Evolutionary conservation across 2,113 vertebrate species (phyloP), one percentile per base, ranked within the genome.

Genomic region (Python bivittatus): DNA sequence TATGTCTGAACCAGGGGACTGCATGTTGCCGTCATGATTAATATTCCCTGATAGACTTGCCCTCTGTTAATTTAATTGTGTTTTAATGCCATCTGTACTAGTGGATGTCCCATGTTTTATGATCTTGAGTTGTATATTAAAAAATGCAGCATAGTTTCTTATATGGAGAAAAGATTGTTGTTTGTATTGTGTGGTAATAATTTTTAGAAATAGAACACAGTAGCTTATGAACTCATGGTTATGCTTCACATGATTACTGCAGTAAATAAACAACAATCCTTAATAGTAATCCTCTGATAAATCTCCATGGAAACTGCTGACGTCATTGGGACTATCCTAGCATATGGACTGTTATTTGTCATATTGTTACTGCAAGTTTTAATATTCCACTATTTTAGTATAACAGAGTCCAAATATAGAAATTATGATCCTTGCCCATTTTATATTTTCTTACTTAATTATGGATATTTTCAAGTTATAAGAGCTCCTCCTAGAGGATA

Each of bases 401-500:
- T 53, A 90, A 38, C 53, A 54, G 3, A 83, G 54, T 2, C 22
- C 4, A 90, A 13, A 38, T 84, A 29, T 84, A 84, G 6, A 42
- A 57, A 83, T 27, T 83, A 42, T 52, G 6, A 84, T 57, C 23
- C 44, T 44, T 44, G 54, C 22, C 57, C 6, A 38, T 44, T 38
- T 89, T 89, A 27, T 38, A 53, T 72, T 68, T 53, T 52, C 38
- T 86, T n/a, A 44, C 58, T 84, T 25, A 68, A 58, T 15, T 15
- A 86, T 61, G 89, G 25, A 56, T 93, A 86, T 57, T 57, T 60
- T 60, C 48, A 72, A 11, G 20, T 92, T 86, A 68, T 92, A 91
- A 91, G 22, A 11, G 17, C 94, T 95, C 84, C 87, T 95, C 93
- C 56, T 95, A 87, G 88, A 91, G 89, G 56, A 93, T 38, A 58